Conservation (phyloP, 2,113 vertebrate genomes). For the Malurus elegans region DNA sequence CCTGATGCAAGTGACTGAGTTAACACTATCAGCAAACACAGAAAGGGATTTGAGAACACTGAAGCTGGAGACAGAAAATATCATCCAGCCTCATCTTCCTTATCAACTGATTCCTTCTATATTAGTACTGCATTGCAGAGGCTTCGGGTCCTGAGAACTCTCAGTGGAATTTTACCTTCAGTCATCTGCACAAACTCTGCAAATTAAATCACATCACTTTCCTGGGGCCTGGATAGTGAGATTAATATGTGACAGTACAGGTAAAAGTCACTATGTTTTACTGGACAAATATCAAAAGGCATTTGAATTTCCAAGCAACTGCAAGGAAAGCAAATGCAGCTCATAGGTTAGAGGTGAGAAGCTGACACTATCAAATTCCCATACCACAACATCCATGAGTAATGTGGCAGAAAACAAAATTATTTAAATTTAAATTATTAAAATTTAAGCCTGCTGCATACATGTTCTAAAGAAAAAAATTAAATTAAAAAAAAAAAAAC, state of each 20-base stretch:
- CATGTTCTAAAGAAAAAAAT: neutral
- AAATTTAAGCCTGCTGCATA: neutral
- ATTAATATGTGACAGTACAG: neutral
- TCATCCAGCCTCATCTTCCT: neutral
- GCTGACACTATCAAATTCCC: neutral
- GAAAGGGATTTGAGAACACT: neutral
- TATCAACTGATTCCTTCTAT: neutral
- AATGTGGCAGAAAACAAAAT: constrained; percentile 34
- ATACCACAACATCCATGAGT: neutral
- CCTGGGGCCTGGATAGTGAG: neutral
- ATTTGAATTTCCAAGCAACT: constrained; percentile 20
- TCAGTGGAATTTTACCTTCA: neutral
- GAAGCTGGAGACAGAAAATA: neutral
- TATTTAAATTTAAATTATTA: neutral
- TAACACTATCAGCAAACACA: neutral
- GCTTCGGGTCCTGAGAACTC: neutral
- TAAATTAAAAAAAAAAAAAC: neutral
- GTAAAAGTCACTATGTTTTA: neutral
- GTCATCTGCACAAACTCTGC: neutral
- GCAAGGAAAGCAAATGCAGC: neutral
- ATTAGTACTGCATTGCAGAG: constrained; percentile 40
- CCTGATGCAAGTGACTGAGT: neutral
- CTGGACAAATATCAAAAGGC: neutral
- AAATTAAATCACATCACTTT: neutral
- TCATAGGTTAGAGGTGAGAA: neutral